Percentiles rank a stretch among this genome's conserved stretches.
phyloP scores from a whole-genome alignment of 2,113 vertebrate species.

The Eulemur rufifrons region DNA sequence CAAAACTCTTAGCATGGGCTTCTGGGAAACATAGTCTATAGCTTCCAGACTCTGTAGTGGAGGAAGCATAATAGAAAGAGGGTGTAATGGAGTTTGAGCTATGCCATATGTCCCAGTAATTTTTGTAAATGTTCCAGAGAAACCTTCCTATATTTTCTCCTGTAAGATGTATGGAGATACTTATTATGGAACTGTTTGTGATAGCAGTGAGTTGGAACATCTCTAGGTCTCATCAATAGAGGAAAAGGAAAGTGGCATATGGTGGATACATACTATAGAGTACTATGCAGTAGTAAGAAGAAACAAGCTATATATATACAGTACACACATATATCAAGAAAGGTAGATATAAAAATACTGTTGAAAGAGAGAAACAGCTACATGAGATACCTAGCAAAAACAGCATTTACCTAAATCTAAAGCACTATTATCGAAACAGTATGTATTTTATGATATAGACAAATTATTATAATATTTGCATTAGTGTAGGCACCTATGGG shows the following conservation, averaged over 20 bases:
- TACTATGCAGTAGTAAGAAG: background rate
- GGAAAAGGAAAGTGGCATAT: background rate
- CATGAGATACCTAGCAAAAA: background rate
- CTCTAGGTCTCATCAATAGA: background rate
- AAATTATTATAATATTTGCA: background rate
- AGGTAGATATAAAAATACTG: background rate
- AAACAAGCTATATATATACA: background rate
- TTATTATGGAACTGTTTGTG: background rate
- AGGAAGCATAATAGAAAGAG: background rate
- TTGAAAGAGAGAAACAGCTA: background rate
- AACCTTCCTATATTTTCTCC: background rate
- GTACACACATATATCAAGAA: background rate
- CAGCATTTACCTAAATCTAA: background rate
- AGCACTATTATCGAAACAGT: background rate
- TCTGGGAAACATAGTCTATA: background rate
- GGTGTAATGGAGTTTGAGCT: background rate
- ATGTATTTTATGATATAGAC: background rate
- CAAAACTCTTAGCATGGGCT: background rate
- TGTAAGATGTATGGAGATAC: background rate
- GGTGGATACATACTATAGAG: background rate
- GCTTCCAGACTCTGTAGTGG: background rate
- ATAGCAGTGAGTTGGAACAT: background rate
- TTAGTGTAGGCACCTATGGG: background rate
- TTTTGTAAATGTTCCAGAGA: background rate
- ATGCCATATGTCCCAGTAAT: background rate